These are phyloP conservation scores for Trichonephila clavata DNA, from an alignment of 1,140 invertebrate species.

Conservation along the genomic window DNA sequence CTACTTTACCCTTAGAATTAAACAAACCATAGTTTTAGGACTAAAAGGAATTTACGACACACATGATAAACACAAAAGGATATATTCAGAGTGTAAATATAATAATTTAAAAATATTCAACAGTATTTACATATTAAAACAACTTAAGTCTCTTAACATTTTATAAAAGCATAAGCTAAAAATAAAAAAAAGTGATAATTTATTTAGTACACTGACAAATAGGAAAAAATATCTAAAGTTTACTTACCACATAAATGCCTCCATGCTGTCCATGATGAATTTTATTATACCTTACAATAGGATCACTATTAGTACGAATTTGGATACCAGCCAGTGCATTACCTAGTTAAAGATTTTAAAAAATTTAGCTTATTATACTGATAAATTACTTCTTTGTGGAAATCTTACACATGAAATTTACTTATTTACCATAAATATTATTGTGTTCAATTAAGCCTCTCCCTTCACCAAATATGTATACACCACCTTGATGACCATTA, in stretches of 20 bases:
- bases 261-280: constrained; percentile 99
- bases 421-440: constrained; percentile 93
- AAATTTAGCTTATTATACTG: not conserved
- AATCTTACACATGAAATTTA: constrained; percentile 22
- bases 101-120: no score
- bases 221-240: no score
- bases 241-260: constrained; percentile 93
- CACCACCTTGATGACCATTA: constrained; percentile 98
- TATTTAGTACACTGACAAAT: no score
- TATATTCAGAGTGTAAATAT: no score
- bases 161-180: no score
- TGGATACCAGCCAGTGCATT: constrained; percentile 99
- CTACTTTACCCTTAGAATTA: no score
- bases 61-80: no score
- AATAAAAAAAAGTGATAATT: no score
- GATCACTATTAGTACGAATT: constrained; percentile 98
- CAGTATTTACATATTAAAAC: no score
- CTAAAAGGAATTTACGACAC: no score
- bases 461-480: constrained; percentile 99
- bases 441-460: constrained; percentile 99
- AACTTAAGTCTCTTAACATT: no score
- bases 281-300: constrained; percentile 98
- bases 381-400: not conserved
- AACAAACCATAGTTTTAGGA: no score
- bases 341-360: constrained; percentile 82